Base-by-base conservation (phyloP, 2,113 vertebrate species). In the Scolopax mira region DNA sequence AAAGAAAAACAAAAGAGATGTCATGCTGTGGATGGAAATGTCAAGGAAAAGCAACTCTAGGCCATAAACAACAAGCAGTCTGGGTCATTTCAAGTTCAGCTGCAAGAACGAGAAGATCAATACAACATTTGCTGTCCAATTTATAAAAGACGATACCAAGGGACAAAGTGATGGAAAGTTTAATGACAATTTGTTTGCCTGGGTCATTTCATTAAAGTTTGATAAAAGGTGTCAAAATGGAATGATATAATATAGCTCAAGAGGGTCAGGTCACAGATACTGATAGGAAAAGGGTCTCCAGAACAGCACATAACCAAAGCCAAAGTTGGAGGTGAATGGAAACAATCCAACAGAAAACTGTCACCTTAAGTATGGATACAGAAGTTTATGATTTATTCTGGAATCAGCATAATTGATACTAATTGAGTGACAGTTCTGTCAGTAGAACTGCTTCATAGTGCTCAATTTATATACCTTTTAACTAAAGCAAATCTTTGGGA, bases 71-170 rank as follows among this genome's bases (percentile, higher is more conserved):
- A 98, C 97, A 88, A 94, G 97, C 96, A 96, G 98, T 94, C 98
- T 98, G 98, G 99, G 98, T 99, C 99, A 99, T 98, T 98, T 98
- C 98, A 98, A 99, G 99, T 99, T 99, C 98, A 99, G 98, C 98
- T 95, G 98, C 98, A 97, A 98, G 97, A 98, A 98, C 89, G 95
- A 98, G 97, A 98, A 98, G 99, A 99, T 99, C 98, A 98, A 99
- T 99, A 99, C 97, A 97, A 98, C 98, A 98, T 98, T 98, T 98
- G 98, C 98, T 98, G 98, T 99, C 98, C 98, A 99, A 99, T 99
- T 99, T 99, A 99, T 99, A 99, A 99, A 99, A 98, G 98, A 98
- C 98, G 98, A 98, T 98, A 98, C 98, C 98, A 98, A 98, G 98
- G 98, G 97, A 98, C 98, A 98, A 98, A 98, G 98, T 98, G 98